phyloP scores from a whole-genome alignment of 2,888 invertebrate species.

The Hypsopygia costalis region DNA sequence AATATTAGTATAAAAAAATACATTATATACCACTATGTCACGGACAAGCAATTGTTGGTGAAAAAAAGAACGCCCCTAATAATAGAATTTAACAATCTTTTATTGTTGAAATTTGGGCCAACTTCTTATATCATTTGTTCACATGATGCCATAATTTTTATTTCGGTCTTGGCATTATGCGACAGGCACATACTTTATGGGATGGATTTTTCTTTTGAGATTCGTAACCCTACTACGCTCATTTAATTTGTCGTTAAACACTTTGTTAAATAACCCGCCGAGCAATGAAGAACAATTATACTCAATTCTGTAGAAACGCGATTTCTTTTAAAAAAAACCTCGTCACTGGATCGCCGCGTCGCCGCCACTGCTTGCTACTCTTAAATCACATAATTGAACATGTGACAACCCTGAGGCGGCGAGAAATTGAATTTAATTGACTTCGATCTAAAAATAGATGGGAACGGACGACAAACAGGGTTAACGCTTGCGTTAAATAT shows the following conservation, averaged over 20 bases:
- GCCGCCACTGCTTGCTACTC: conserved; percentile 28
- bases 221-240: conserved; percentile 26
- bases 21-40: too few relatives aligned
- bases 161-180: too few relatives aligned
- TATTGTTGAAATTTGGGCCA: too few relatives aligned
- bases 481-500: conserved; percentile 10
- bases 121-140: too few relatives aligned
- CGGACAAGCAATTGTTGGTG: too few relatives aligned
- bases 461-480: conserved; percentile 19
- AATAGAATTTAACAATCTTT: too few relatives aligned
- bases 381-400: conserved; percentile 67
- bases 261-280: conserved; percentile 34
- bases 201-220: too few relatives aligned
- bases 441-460: conserved; percentile 58
- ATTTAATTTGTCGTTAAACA: conserved; percentile 32
- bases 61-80: too few relatives aligned
- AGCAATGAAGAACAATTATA: conserved; percentile 54
- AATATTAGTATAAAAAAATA: too few relatives aligned
- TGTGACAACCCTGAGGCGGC: conserved; percentile 54
- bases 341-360: conserved; percentile 14
- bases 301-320: conserved; percentile 55
- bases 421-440: conserved; percentile 74
- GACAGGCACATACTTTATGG: too few relatives aligned
- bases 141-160: too few relatives aligned
- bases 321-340: conserved; percentile 43